Evolutionary conservation across 2,797 vertebrate genomes (phyloP).

Genomic region (Cygnus olor): DNA sequence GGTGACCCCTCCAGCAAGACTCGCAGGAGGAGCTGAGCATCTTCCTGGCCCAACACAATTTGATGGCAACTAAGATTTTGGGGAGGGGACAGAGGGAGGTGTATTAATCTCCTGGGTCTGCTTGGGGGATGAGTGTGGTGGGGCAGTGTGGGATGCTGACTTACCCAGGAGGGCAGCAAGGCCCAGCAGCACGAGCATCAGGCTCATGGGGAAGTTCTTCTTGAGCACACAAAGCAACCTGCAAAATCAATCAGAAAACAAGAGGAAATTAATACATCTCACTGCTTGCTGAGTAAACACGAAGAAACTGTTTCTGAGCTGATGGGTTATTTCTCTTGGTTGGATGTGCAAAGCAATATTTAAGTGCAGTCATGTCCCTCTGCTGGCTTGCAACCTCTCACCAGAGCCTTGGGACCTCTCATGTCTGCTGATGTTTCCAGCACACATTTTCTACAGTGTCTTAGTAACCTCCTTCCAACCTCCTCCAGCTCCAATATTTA

Average conservation of each 20-base stretch:
- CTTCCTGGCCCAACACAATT: neutral
- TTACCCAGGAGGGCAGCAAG: slow-evolving; percentile 56
- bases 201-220: neutral
- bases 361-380: rapidly evolving
- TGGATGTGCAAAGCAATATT: neutral
- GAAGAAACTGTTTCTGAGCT: neutral
- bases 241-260: neutral
- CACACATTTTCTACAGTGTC: rapidly evolving
- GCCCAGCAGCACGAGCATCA: slow-evolving; percentile 25
- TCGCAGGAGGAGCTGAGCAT: neutral
- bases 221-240: neutral
- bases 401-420: neutral
- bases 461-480: neutral
- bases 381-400: neutral
- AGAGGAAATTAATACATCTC: neutral
- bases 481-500: neutral
- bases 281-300: neutral
- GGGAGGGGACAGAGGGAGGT: neutral
- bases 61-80: neutral
- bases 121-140: neutral
- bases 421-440: neutral
- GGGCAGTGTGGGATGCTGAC: neutral
- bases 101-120: neutral
- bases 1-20: neutral
- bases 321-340: neutral